phyloP scores from a whole-genome alignment of 1,140 invertebrate species.

The Formica exsecta region DNA sequence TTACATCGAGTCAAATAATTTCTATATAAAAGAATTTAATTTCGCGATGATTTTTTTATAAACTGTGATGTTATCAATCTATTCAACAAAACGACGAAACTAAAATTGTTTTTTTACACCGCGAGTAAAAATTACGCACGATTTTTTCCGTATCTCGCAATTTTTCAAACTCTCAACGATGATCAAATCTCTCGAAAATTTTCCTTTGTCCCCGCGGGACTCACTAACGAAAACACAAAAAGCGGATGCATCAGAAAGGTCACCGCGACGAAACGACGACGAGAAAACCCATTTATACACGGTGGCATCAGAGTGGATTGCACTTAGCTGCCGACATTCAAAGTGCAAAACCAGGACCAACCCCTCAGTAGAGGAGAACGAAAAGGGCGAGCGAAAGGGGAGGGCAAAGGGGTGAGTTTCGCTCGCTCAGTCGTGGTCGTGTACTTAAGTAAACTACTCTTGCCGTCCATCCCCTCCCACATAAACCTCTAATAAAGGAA shows the following conservation, averaged over 20 bases:
- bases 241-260: constrained; percentile 38
- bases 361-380: background rate
- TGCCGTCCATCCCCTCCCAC: background rate
- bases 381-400: constrained; percentile 36
- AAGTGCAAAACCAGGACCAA: constrained; percentile 70
- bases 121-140: background rate
- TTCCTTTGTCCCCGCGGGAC: background rate
- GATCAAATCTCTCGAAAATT: constrained; percentile 1
- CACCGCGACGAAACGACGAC: constrained; percentile 50
- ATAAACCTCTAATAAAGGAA: constrained; percentile 73
- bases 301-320: constrained; percentile 64
- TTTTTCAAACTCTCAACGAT: background rate
- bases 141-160: background rate
- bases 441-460: constrained; percentile 74
- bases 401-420: constrained; percentile 30
- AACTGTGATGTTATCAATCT: background rate
- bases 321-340: constrained; percentile 72
- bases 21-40: background rate
- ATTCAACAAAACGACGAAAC: background rate
- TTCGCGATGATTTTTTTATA: background rate
- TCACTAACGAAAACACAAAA: constrained; percentile 28
- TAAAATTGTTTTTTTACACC: background rate
- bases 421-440: constrained; percentile 50
- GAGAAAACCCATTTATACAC: constrained; percentile 58
- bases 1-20: background rate